These are phyloP conservation scores for Sternotherus odoratus DNA, from an alignment of 2,797 vertebrate genomes.

Conservation along the genomic window DNA sequence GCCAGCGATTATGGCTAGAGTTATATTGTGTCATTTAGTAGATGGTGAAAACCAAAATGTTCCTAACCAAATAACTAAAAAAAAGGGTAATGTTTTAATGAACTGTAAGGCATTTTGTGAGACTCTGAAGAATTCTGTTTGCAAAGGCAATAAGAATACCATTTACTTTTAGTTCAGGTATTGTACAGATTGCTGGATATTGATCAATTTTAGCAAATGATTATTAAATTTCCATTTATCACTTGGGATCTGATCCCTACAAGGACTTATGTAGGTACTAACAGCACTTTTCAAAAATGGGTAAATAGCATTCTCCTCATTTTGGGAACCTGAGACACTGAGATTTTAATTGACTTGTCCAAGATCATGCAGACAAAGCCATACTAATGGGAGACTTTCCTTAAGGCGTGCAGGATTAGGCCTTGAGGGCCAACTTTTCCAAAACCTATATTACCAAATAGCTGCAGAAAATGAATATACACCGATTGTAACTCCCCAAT, in stretches of 20 bases:
- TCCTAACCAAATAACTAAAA: slow-evolving; percentile 69
- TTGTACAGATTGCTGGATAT: slow-evolving; percentile 40
- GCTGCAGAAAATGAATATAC: background rate
- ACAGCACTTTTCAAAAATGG: background rate
- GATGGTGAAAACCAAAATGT: slow-evolving; percentile 59
- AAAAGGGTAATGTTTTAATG: slow-evolving; percentile 54
- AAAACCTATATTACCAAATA: accelerated
- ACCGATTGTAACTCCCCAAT: accelerated
- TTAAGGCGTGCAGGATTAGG: accelerated
- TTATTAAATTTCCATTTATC: background rate
- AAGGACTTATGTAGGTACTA: background rate
- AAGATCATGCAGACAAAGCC: background rate
- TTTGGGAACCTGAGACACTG: background rate
- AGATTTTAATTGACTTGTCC: background rate
- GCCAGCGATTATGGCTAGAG: slow-evolving; percentile 66
- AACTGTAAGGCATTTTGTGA: slow-evolving; percentile 58
- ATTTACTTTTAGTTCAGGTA: slow-evolving; percentile 20
- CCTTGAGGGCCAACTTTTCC: background rate
- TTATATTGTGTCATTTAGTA: slow-evolving; percentile 71
- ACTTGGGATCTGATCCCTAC: background rate
- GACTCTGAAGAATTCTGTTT: slow-evolving; percentile 58
- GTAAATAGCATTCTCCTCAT: background rate
- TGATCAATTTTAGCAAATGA: slow-evolving; percentile 62
- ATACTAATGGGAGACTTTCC: background rate
- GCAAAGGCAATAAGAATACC: slow-evolving; percentile 57